These are phyloP conservation scores for Erithacus rubecula DNA, from an alignment of 2,797 vertebrate genomes.

Conservation along the genomic window DNA sequence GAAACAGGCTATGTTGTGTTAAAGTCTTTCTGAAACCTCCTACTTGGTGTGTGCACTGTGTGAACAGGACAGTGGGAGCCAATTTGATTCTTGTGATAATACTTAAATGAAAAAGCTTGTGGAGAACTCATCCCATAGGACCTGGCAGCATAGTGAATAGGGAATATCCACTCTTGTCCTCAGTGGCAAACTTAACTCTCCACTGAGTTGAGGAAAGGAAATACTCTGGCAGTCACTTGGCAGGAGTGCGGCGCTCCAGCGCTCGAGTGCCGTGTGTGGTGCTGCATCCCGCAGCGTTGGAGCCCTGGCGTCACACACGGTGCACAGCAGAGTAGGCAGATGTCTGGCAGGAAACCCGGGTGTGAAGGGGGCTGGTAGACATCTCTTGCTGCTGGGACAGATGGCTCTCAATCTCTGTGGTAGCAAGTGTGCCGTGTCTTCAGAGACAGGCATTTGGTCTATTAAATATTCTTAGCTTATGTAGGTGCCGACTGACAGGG, in stretches of 20 bases:
- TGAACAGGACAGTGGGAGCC: neutral
- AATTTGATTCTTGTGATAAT: neutral
- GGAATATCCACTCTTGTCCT: neutral
- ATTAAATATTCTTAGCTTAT: neutral
- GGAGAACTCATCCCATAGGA: neutral
- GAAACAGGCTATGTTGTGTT: neutral
- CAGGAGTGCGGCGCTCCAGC: fast-evolving
- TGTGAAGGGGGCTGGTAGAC: conserved; percentile 24
- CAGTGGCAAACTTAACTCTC: neutral
- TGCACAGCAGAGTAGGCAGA: neutral
- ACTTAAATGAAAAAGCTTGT: neutral
- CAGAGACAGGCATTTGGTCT: neutral
- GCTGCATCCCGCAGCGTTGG: fast-evolving
- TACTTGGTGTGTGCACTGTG: neutral
- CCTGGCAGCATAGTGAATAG: neutral
- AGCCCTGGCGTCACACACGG: fast-evolving
- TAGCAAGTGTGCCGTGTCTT: neutral
- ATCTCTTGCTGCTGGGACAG: neutral
- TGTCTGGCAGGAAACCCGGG: neutral
- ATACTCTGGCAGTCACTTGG: neutral
- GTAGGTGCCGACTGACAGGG: neutral
- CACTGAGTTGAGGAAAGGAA: fast-evolving
- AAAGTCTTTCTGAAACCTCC: neutral
- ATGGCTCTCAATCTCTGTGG: neutral
- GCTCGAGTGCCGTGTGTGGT: neutral